Evolutionary conservation across 2,888 invertebrate species (phyloP).

Genomic region (Tipula helvola): DNA sequence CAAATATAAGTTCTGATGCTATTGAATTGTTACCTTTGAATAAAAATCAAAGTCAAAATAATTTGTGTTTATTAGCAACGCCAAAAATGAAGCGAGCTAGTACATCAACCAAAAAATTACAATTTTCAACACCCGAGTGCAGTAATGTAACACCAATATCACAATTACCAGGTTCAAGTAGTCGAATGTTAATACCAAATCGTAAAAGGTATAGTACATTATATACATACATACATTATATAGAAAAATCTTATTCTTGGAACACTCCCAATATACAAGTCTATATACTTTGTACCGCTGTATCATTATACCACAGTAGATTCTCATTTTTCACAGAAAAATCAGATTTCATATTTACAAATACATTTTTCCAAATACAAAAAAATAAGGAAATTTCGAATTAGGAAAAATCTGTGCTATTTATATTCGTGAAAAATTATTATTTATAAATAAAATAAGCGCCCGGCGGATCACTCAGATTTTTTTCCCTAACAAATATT

Average conservation of each 20-base stretch:
- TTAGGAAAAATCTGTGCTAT: background rate
- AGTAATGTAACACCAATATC: conserved; percentile 18
- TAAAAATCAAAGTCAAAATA: conserved; percentile 13
- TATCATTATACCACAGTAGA: background rate
- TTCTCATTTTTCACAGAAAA: background rate
- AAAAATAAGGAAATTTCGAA: background rate
- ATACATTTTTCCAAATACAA: background rate
- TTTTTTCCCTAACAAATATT: background rate
- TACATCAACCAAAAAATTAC: conserved; percentile 18
- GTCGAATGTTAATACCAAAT: conserved; percentile 16
- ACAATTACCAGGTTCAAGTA: conserved; percentile 16
- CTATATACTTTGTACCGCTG: background rate
- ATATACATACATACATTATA: too few species aligned
- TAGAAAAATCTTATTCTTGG: too few species aligned
- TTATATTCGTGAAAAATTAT: background rate
- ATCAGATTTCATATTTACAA: background rate
- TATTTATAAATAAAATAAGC: background rate
- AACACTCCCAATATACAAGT: background rate
- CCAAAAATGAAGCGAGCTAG: conserved; percentile 18
- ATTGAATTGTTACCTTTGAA: conserved; percentile 18
- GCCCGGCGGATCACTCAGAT: background rate
- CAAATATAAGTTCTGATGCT: conserved; percentile 12
- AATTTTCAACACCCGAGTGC: conserved; percentile 19
- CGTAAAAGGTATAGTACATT: conserved; percentile 18
- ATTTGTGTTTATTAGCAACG: conserved; percentile 13